Conservation (phyloP, 2,888 invertebrate genomes). For the Tortrix viridana region DNA sequence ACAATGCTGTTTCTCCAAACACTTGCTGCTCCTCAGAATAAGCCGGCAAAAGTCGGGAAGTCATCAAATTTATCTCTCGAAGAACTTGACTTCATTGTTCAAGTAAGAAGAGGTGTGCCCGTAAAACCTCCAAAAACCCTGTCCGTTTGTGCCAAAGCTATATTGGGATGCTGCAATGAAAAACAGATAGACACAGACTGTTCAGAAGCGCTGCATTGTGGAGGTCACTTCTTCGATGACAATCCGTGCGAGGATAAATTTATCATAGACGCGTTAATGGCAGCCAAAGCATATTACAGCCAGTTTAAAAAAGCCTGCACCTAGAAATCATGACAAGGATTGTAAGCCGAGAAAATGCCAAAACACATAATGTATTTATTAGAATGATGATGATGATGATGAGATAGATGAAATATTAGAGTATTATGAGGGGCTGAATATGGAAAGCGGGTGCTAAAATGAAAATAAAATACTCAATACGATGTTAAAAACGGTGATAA, state of each 20-base stretch:
- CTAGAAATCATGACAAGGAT: conserved; percentile 12
- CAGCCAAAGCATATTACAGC: conserved; percentile 69
- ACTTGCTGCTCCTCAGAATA: conserved; percentile 53
- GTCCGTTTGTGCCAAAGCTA: conserved; percentile 89
- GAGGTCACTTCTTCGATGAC: conserved; percentile 89
- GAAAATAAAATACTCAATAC: too few species aligned
- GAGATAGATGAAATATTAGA: too few species aligned
- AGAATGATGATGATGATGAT: too few species aligned
- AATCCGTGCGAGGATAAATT: conserved; percentile 88
- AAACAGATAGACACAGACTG: conserved; percentile 82
- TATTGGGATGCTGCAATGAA: conserved; percentile 88
- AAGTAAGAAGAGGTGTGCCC: conserved; percentile 53
- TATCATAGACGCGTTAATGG: conserved; percentile 82
- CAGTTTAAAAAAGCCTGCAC: conserved; percentile 54
- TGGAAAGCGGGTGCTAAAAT: too few species aligned
- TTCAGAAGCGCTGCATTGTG: conserved; percentile 89
- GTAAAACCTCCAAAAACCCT: conserved; percentile 56
- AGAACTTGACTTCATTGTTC: conserved; percentile 64
- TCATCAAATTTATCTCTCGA: conserved; percentile 63
- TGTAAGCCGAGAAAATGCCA: neutral
- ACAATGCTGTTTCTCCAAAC: conserved; percentile 49
- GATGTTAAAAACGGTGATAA: too few species aligned
- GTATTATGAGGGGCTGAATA: too few species aligned
- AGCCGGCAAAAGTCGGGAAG: conserved; percentile 53
- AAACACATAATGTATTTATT: neutral